Evolutionary conservation across 1,140 invertebrate genomes (phyloP), one percentile per base, ranked within the genome.

Genomic region (Drosophila arizonae): DNA sequence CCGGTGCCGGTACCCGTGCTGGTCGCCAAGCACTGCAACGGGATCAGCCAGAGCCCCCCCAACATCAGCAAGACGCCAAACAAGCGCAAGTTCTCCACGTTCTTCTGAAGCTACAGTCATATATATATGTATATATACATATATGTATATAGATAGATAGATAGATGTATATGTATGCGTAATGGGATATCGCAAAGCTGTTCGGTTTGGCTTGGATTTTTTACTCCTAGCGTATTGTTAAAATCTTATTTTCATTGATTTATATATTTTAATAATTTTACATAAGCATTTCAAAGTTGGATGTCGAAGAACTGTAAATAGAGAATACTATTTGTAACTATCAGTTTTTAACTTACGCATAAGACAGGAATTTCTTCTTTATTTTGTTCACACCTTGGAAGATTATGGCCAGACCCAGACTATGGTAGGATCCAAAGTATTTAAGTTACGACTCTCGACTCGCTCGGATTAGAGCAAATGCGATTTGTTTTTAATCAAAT

Each of bases 81-180:
- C 67, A 91, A 91, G 72, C 82, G 90, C 57, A 90, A 91, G 56
- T 91, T 91, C 79, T 90, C 90, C 60, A 90, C 90, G 39, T 91
- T 90, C 75, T 88, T 88, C 63, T 87, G 62, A 76, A 70, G 24
- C 33, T 51, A 15, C 26, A 57, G 41, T 26, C 51, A 30, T 17
- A 41, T 41, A 28, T 71, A 45, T 48, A 48, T 11, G 11, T 65
- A 56, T 26, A 33, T 45, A 51, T 13, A 51, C 26, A 51, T 51
- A 51, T 51, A 8, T 51, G 13, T 28, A 48, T 66, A 57, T 39
- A 17, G 15, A 39, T 15, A 48, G 26, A 33, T 65, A 33, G 41
- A 21, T 46, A 48, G 56, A 48, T 56, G 6, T 17, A 8, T 45
- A 45, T 45, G 43, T 45, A 45, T 45, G 15, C n/a, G 6, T 54